Evolutionary conservation across 2,113 vertebrate genomes (phyloP), one percentile per base, ranked within the genome.

Genomic region (Microtus oregoni): DNA sequence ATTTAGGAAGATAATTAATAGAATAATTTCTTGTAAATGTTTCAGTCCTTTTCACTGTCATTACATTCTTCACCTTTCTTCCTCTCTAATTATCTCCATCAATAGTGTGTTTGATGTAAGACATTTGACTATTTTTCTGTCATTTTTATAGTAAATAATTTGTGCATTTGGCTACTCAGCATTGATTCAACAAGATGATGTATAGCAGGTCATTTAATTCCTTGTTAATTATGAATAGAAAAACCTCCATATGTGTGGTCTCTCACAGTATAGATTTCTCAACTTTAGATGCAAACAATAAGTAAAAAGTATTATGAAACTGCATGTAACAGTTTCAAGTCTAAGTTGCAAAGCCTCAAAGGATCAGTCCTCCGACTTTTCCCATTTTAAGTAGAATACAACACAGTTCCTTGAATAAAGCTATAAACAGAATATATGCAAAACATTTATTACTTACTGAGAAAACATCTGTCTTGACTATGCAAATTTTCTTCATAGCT

Each of bases 401-500:
- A n/a, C 12, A 87, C 63, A 93, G 65, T 65, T 96, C 41, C 0
- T 76, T 90, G 81, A 83, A 89, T n/a, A 95, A 97, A 94, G 86
- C 91, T 65, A 28, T 12, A 83, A 38, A 30, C 76, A n/a, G 88
- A 90, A 87, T 28, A 0, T 28, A 89, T 97, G 38, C 22, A 95
- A 93, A 98, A 70, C 26, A 93, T 44, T 72, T 93, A 87, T 30
- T 13, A 97, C 77, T 81, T 72, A 4, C 94, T 96, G 93, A 89
- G 61, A 92, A 93, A 97, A 96, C 92, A 90, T 89, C 73, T 81
- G 76, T 95, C 95, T 85, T 89, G 86, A 94, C 93, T 96, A 91
- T 96, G 97, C 68, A 97, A 97, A 94, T 98, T 98, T 97, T 98
- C 93, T 50, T 76, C 92, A 90, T 78, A 44, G 13, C 94, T 93